Evolutionary conservation across 1,140 invertebrate genomes (phyloP).

Genomic region (Drosophila nasuta): DNA sequence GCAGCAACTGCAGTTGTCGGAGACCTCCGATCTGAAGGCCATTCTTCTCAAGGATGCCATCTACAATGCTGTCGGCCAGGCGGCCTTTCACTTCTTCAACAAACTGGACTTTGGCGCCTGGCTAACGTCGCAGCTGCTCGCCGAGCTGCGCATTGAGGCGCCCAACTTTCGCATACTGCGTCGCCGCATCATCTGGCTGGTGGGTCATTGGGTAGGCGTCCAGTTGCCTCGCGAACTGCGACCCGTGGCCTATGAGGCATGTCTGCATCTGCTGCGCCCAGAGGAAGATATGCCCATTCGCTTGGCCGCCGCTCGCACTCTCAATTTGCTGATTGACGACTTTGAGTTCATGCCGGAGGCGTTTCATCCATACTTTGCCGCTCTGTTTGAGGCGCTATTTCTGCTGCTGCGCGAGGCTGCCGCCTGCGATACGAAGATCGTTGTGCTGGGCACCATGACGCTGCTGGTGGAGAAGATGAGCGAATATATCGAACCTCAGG

Average conservation of each 20-base stretch:
- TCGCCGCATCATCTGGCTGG: slow-evolving; percentile 94
- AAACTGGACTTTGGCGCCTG: slow-evolving; percentile 97
- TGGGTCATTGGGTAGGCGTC: slow-evolving; percentile 94
- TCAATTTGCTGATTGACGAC: slow-evolving; percentile 94
- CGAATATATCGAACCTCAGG: slow-evolving; percentile 88
- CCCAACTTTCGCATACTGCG: slow-evolving; percentile 95
- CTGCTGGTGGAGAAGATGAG: slow-evolving; percentile 95
- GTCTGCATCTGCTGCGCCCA: slow-evolving; percentile 89
- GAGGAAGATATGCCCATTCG: slow-evolving; percentile 94
- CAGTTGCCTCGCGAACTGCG: slow-evolving; percentile 92
- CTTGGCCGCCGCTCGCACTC: slow-evolving; percentile 90
- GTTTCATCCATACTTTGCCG: slow-evolving; percentile 93
- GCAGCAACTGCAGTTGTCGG: slow-evolving; percentile 87
- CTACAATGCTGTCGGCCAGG: slow-evolving; percentile 95
- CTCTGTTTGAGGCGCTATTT: slow-evolving; percentile 92
- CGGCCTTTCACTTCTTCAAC: slow-evolving; percentile 96
- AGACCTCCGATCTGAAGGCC: slow-evolving; percentile 89
- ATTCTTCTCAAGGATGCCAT: slow-evolving; percentile 97
- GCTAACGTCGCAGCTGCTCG: slow-evolving; percentile 93
- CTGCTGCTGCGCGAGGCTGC: slow-evolving; percentile 93
- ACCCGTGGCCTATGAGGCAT: slow-evolving; percentile 92
- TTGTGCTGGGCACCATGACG: slow-evolving; percentile 94
- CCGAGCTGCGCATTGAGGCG: slow-evolving; percentile 93
- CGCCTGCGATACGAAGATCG: slow-evolving; percentile 98
- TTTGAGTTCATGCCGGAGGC: slow-evolving; percentile 95